Base-by-base conservation (phyloP, 2,888 invertebrate genomes). In the Leptinotarsa rubiginosa region DNA sequence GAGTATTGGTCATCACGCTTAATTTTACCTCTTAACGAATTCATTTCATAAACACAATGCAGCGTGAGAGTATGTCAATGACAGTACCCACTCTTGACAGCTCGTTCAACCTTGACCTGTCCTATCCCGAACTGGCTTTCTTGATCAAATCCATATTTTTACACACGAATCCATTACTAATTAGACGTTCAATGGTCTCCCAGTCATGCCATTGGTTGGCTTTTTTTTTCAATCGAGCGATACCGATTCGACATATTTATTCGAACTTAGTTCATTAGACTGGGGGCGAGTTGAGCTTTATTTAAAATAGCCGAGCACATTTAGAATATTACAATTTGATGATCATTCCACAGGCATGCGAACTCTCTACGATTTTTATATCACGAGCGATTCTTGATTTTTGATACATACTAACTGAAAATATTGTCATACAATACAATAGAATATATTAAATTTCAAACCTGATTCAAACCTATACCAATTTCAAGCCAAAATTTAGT, bases 61-160 rank as follows among this genome's bases (percentile, higher is more conserved):
- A 18, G 47, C 65, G 10, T 22, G 22, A 80, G 81, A 81, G 81
- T 82, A 73, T 82, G 82, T 82, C 82, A 82, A 81, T 82, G 81
- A 80, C 82, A 77, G 80, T 78, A 75, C 81, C 81, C 77, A 81
- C 81, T 81, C 80, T 22, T 73, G 71, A 75, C 76, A 70, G 71
- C 79, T 75, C 74, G 64, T 77, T 68, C 80, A 80, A 80, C 82
- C 82, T 82, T 82, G 82, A 82, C 82, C 82, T 82, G 82, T 78
- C 81, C 79, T 80, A 81, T 78, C 78, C 78, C 79, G 78, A 71
- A 73, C 73, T 69, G 73, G 69, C 73, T 69, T 64, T 73, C 73
- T 73, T 69, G 73, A 59, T 25, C 73, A 64, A 68, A 73, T 73
- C 73, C 67, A 68, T 73, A 69, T 73, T 69, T 64, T 69, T 54